phyloP scores from a whole-genome alignment of 2,113 vertebrate genomes.

The Perca flavescens region DNA sequence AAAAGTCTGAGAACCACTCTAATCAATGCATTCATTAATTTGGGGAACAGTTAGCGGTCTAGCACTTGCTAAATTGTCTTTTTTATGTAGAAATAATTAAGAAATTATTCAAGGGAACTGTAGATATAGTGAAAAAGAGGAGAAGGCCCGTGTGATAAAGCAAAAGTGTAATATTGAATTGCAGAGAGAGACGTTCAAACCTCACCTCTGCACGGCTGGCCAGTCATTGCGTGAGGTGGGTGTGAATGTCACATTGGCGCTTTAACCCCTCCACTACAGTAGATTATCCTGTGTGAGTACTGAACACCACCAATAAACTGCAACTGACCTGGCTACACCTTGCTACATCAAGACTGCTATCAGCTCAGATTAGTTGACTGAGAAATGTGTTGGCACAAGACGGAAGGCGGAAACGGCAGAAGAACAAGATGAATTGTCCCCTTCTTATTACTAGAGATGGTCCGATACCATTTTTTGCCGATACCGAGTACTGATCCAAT shows the following conservation, averaged over 20 bases:
- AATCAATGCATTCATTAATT: constrained; percentile 41
- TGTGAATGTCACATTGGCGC: neutral
- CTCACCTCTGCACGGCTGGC: neutral
- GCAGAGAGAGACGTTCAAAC: neutral
- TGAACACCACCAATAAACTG: neutral
- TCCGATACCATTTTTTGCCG: no score
- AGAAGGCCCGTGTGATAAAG: constrained; percentile 2
- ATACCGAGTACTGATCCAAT: no score
- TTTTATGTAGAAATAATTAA: constrained; percentile 13
- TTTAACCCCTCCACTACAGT: neutral
- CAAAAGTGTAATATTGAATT: neutral
- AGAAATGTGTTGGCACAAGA: neutral
- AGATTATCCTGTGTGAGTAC: neutral
- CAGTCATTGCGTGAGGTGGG: neutral
- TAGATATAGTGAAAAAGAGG: constrained; percentile 1
- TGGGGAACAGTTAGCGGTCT: constrained; percentile 17
- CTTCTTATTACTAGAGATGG: neutral
- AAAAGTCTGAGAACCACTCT: no score
- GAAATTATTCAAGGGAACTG: neutral
- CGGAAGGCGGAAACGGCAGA: neutral
- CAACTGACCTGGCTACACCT: neutral
- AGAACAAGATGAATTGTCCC: neutral
- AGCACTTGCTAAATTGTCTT: constrained; percentile 5
- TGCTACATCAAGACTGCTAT: neutral
- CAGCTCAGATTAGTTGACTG: neutral